These are phyloP conservation scores for Auanema freiburgensis DNA, from an alignment of 2,888 invertebrate species.

Conservation along the genomic window DNA sequence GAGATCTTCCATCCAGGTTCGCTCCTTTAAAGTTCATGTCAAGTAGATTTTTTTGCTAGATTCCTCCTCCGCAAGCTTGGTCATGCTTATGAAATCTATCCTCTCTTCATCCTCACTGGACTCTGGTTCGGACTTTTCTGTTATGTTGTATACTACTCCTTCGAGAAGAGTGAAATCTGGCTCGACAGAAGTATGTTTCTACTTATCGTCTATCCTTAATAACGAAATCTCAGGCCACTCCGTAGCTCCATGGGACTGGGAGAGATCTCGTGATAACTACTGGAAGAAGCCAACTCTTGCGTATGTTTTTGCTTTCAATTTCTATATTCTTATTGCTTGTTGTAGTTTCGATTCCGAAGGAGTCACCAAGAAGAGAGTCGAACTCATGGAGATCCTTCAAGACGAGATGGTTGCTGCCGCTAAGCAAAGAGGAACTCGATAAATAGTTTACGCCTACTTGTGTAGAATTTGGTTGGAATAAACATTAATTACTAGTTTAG, in stretches of 20 bases:
- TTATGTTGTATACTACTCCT: conserved; percentile 49
- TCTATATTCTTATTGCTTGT: background rate
- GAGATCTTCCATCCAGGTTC: conserved; percentile 54
- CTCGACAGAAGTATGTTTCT: conserved; percentile 57
- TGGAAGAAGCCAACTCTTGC: conserved; percentile 55
- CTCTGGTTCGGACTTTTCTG: conserved; percentile 51
- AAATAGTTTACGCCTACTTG: conserved; percentile 11
- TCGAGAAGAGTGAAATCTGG: conserved; percentile 59
- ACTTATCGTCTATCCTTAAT: background rate
- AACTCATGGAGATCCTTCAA: conserved; percentile 53
- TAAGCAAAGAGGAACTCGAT: conserved; percentile 47
- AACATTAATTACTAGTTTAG: no score
- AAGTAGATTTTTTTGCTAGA: conserved; percentile 29
- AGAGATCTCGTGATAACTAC: conserved; percentile 57
- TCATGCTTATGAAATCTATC: conserved; percentile 60
- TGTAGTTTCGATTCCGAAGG: conserved; percentile 51
- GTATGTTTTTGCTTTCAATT: conserved; percentile 8
- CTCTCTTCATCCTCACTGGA: conserved; percentile 48
- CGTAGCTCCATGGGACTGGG: conserved; percentile 61
- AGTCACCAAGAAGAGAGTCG: conserved; percentile 53
- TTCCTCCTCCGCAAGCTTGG: conserved; percentile 53
- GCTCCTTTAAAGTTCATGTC: background rate
- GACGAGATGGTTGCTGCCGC: conserved; percentile 53
- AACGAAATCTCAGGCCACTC: conserved; percentile 37
- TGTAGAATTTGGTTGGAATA: no score